phyloP scores from a whole-genome alignment of 2,888 invertebrate genomes.

The Camptogramma bilineatum region DNA sequence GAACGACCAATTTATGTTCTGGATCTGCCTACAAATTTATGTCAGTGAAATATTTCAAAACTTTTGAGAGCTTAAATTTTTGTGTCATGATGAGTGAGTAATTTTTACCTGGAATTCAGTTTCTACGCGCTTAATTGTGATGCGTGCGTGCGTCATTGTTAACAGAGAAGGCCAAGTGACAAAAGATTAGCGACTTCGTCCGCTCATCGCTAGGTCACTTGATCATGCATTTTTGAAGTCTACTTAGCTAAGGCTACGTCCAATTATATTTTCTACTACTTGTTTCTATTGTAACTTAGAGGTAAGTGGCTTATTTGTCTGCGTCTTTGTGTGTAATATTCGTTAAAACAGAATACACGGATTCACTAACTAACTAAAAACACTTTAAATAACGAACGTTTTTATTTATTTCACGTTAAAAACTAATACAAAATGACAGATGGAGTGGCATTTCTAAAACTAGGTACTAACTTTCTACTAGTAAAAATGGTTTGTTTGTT shows the following conservation, averaged over 20 bases:
- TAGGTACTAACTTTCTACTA: too few relatives aligned
- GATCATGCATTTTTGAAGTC: neutral
- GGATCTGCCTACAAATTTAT: slow-evolving; percentile 13
- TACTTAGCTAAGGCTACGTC: neutral
- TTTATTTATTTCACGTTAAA: too few relatives aligned
- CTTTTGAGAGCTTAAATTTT: slow-evolving; percentile 14
- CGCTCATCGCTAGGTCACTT: neutral
- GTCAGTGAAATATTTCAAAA: slow-evolving; percentile 29
- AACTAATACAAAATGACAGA: too few relatives aligned
- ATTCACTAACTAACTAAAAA: too few relatives aligned
- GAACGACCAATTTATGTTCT: slow-evolving; percentile 41
- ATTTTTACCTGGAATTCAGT: slow-evolving; percentile 18
- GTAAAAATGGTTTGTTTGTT: too few relatives aligned
- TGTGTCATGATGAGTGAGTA: slow-evolving; percentile 15
- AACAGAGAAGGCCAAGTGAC: neutral
- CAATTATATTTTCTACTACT: too few relatives aligned
- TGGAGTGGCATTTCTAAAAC: too few relatives aligned
- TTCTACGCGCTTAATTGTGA: neutral
- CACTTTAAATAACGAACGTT: too few relatives aligned
- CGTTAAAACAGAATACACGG: too few relatives aligned
- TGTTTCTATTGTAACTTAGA: too few relatives aligned
- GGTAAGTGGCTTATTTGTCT: too few relatives aligned
- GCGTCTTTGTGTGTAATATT: too few relatives aligned
- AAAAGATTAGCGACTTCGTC: neutral
- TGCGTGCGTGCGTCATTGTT: neutral